Conservation (phyloP, 2,888 invertebrate genomes). For the Piscicola geometra region DNA sequence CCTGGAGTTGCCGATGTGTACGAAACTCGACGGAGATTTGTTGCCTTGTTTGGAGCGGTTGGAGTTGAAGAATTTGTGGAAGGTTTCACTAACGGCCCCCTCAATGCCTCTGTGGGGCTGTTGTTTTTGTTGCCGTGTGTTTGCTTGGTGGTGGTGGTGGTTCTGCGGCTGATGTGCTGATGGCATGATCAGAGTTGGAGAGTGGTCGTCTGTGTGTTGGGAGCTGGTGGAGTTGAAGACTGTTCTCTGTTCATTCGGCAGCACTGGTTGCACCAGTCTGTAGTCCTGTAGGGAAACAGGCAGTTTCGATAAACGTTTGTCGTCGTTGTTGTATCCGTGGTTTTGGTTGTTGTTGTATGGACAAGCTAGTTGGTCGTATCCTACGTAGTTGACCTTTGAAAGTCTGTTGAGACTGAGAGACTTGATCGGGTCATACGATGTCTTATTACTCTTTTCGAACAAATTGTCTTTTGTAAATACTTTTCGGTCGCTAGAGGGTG, state of each 20-base stretch:
- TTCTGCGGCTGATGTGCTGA: not conserved
- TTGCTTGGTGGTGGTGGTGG: not conserved
- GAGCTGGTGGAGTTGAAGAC: no score
- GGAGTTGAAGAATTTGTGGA: not conserved
- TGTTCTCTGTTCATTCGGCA: no score
- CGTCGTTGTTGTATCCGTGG: not conserved
- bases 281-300: not conserved
- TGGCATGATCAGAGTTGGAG: no score
- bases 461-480: no score
- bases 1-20: slow-evolving; percentile 16
- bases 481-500: no score
- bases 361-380: not conserved
- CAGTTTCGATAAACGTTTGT: no score
- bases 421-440: no score
- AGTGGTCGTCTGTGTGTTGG: no score
- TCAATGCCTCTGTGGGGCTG: not conserved
- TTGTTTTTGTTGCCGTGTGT: no score
- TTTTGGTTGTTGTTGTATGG: not conserved
- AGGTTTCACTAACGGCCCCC: not conserved
- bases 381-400: not conserved
- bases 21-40: not conserved
- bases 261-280: not conserved
- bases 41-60: not conserved
- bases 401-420: not conserved
- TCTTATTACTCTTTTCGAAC: no score